Conservation (phyloP, 2,888 invertebrate species). For the Drosophila colorata region DNA sequence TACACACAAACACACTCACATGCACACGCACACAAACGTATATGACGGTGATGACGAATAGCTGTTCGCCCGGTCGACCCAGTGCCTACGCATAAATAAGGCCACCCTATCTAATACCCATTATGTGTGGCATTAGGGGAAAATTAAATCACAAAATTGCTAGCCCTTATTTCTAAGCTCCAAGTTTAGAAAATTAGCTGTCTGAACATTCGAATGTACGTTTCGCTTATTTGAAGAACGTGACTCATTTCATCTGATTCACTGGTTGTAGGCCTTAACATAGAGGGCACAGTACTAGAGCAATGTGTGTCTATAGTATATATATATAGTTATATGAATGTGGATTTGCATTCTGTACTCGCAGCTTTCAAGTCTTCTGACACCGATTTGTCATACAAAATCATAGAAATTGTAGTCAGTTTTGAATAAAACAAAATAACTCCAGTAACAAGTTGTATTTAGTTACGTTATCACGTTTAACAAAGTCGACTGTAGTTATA, state of each 20-base stretch:
- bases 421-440: no score
- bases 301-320: neutral
- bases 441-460: no score
- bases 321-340: neutral
- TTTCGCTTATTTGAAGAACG: neutral
- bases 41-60: conserved; percentile 36
- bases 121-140: neutral
- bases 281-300: neutral
- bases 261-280: neutral
- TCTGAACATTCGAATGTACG: neutral
- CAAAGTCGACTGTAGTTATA: no score
- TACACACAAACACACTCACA: neutral
- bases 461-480: no score
- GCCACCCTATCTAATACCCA: conserved; percentile 9
- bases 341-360: neutral
- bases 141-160: neutral
- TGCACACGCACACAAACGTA: no score
- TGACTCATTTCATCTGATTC: conserved; percentile 23
- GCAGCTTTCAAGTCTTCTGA: neutral
- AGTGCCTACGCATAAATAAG: neutral
- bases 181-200: neutral
- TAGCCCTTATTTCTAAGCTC: neutral
- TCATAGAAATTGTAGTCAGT: no score
- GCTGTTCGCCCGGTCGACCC: neutral
- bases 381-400: conserved; percentile 1